Conservation (phyloP, 2,888 invertebrate species). For the Hyposoter didymator region DNA sequence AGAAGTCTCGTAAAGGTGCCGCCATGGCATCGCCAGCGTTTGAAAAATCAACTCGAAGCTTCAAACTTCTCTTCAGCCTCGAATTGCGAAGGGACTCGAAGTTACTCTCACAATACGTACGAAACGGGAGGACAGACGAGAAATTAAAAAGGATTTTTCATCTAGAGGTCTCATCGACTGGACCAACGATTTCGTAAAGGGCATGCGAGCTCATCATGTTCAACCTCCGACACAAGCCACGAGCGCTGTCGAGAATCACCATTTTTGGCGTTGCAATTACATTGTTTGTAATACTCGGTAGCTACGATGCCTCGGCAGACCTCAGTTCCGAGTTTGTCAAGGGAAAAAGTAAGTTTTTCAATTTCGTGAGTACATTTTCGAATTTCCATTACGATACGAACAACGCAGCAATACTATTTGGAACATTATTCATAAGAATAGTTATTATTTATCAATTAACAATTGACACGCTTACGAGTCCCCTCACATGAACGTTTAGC, state of each 20-base stretch:
- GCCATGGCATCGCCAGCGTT: slow-evolving; percentile 63
- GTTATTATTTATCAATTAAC: neutral
- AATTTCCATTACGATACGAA: neutral
- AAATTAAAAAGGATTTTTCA: slow-evolving; percentile 68
- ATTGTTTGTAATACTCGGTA: slow-evolving; percentile 75
- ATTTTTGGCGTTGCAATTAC: slow-evolving; percentile 74
- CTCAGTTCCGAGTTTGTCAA: slow-evolving; percentile 89
- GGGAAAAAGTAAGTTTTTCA: slow-evolving; percentile 90
- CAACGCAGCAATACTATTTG: slow-evolving; percentile 17
- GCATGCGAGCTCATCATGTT: slow-evolving; percentile 83
- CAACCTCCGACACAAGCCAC: slow-evolving; percentile 80
- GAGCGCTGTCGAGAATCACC: slow-evolving; percentile 78
- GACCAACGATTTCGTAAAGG: slow-evolving; percentile 80
- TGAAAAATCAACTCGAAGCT: slow-evolving; percentile 36
- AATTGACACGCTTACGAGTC: neutral
- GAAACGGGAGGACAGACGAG: slow-evolving; percentile 20
- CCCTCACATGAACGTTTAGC: neutral
- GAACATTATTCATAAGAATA: neutral
- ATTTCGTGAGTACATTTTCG: slow-evolving; percentile 18
- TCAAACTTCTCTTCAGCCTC: slow-evolving; percentile 48
- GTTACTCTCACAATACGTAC: neutral
- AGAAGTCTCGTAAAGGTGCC: slow-evolving; percentile 63
- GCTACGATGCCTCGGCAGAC: slow-evolving; percentile 79
- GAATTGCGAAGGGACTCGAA: slow-evolving; percentile 71
- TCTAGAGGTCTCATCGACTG: slow-evolving; percentile 72